phyloP scores from a whole-genome alignment of 2,888 invertebrate genomes.

The Aromia moschata region DNA sequence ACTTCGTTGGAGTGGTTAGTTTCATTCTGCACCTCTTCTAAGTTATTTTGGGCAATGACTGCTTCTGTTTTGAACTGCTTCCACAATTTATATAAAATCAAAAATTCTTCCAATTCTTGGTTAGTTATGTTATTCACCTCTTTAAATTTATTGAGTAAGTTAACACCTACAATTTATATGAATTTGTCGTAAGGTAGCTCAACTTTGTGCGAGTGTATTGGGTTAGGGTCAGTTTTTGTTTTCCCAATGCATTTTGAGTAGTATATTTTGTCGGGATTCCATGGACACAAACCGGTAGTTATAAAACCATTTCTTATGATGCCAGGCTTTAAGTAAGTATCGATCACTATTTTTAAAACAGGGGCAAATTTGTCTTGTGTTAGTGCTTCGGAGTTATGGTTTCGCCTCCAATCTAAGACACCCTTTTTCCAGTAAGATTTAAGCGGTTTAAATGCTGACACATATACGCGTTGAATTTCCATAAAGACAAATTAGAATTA shows the following conservation, averaged over 20 bases:
- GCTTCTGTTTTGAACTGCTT: not conserved
- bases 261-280: slow-evolving; percentile 16
- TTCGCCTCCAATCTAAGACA: not conserved
- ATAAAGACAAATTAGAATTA: slow-evolving; percentile 2
- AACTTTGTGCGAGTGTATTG: not conserved
- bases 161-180: not conserved
- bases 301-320: slow-evolving; percentile 25
- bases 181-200: not conserved
- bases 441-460: not conserved
- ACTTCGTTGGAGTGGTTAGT: not conserved
- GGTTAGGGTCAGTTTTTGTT: not conserved
- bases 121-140: not conserved
- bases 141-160: not conserved
- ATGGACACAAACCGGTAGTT: slow-evolving; percentile 22
- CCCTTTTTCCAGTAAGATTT: slow-evolving; percentile 1
- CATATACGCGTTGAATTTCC: not conserved
- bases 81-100: not conserved
- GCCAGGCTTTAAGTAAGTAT: slow-evolving; percentile 22
- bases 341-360: slow-evolving; percentile 24
- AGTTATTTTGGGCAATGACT: not conserved
- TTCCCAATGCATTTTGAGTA: not conserved
- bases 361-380: slow-evolving; percentile 28
- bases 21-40: not conserved
- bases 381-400: slow-evolving; percentile 26
- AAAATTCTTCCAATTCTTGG: not conserved